Evolutionary conservation across 2,113 vertebrate genomes (phyloP).

Genomic region (Ciconia stormi): DNA sequence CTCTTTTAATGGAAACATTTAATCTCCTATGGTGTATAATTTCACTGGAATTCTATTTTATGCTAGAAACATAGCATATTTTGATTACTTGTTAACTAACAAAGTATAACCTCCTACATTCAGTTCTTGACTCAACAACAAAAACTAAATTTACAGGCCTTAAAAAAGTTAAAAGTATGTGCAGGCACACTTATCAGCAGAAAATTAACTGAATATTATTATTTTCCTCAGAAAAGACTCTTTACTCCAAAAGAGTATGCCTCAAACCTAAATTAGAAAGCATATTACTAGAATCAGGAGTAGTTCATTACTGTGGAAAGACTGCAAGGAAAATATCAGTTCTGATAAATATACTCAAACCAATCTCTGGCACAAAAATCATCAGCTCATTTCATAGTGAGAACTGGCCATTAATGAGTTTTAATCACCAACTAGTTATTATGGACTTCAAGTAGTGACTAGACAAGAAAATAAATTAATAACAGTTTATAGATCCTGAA

Average conservation of each 20-base stretch:
- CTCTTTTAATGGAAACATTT: not conserved
- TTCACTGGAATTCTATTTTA: not conserved
- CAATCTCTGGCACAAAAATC: not conserved
- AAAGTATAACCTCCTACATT: not conserved
- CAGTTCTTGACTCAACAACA: not conserved
- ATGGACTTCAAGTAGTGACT: not conserved
- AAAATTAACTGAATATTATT: not conserved
- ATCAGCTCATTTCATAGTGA: not conserved
- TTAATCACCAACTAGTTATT: not conserved
- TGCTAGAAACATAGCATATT: not conserved
- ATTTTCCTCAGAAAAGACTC: not conserved
- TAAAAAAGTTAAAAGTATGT: not conserved
- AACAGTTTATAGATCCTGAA: not conserved
- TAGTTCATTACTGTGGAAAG: not conserved
- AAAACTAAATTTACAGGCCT: not conserved
- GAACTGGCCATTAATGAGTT: not conserved
- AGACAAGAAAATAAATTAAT: not conserved
- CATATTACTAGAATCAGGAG: not conserved
- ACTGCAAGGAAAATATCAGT: not conserved
- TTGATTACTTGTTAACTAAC: not conserved
- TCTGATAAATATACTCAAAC: not conserved
- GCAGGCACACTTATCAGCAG: not conserved
- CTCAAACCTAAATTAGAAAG: not conserved
- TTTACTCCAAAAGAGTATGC: not conserved
- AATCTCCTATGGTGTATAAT: not conserved